Evolutionary conservation across 2,113 vertebrate genomes (phyloP).

Genomic region (Oxyruncus cristatus): DNA sequence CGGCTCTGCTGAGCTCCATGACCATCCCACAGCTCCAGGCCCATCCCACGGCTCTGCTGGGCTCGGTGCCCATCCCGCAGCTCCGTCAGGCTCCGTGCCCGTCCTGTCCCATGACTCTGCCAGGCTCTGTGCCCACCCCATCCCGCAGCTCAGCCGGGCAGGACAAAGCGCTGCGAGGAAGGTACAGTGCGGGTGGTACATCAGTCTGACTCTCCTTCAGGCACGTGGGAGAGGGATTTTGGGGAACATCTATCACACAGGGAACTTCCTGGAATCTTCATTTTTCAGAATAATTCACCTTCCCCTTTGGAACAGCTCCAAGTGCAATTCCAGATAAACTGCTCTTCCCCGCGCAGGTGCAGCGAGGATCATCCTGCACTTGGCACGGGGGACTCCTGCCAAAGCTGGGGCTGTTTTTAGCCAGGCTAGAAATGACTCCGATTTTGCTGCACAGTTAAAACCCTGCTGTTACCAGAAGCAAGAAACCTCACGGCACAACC

Average conservation of each 20-base stretch:
- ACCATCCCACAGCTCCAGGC: not conserved
- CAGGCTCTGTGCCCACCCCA: not conserved
- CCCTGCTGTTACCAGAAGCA: not conserved
- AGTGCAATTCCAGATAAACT: not conserved
- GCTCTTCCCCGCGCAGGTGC: not conserved
- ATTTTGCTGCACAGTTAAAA: not conserved
- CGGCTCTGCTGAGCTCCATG: not conserved
- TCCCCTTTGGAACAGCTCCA: not conserved
- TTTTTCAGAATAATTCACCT: not conserved
- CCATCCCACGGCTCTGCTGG: not conserved
- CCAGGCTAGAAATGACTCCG: not conserved
- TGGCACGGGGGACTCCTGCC: not conserved
- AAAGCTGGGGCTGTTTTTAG: not conserved
- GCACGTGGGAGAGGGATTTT: fast-evolving
- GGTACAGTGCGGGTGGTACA: fast-evolving
- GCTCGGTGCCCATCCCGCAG: not conserved
- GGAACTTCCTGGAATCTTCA: not conserved
- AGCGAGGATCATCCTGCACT: not conserved
- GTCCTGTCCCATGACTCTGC: not conserved
- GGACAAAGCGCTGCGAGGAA: not conserved
- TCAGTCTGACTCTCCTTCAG: not conserved
- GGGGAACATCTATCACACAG: not conserved
- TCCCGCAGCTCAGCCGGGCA: not conserved
- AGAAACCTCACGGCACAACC: not conserved
- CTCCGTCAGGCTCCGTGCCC: not conserved